Percentiles rank a stretch among this genome's conserved stretches.
Evolutionary conservation across 1,140 invertebrate species (phyloP).

Genomic region (Heliconius hewitsoni): DNA sequence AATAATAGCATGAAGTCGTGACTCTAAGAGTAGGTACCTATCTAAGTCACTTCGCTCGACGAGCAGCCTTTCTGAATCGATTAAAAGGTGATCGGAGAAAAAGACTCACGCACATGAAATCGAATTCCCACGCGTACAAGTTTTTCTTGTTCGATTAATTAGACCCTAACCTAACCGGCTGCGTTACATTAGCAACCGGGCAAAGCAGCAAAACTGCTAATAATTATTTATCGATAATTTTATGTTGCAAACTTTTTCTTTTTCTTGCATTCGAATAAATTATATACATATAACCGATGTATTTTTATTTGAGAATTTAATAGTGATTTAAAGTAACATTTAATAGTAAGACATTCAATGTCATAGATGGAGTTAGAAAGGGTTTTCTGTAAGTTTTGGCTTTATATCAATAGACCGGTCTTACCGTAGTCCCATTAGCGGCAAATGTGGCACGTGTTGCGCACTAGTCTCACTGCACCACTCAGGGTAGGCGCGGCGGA

Average conservation of each 20-base stretch:
- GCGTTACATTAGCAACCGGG: constrained; percentile 19
- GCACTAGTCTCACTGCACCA: constrained; percentile 86
- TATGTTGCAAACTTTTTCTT: constrained; percentile 1
- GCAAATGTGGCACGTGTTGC: constrained; percentile 78
- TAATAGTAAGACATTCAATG: neutral
- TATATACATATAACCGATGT: neutral
- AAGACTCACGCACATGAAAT: constrained; percentile 70
- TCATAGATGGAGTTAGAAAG: constrained; percentile 3
- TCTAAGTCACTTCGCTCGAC: constrained; percentile 28
- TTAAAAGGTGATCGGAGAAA: constrained; percentile 57
- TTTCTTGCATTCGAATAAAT: neutral
- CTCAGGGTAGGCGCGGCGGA: constrained; percentile 91
- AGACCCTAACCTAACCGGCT: constrained; percentile 28
- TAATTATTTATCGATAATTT: neutral
- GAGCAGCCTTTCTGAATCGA: constrained; percentile 51
- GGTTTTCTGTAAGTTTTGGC: constrained; percentile 12
- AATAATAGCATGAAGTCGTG: constrained; percentile 21
- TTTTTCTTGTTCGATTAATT: constrained; percentile 55
- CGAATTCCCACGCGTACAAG: constrained; percentile 69
- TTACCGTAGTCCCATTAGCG: constrained; percentile 83
- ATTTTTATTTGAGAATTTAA: neutral
- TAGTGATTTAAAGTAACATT: neutral
- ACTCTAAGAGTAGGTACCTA: constrained; percentile 1
- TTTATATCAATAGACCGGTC: constrained; percentile 28
- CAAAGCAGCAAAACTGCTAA: neutral